phyloP scores from a whole-genome alignment of 2,113 vertebrate species.

The Pachyramphus minor region DNA sequence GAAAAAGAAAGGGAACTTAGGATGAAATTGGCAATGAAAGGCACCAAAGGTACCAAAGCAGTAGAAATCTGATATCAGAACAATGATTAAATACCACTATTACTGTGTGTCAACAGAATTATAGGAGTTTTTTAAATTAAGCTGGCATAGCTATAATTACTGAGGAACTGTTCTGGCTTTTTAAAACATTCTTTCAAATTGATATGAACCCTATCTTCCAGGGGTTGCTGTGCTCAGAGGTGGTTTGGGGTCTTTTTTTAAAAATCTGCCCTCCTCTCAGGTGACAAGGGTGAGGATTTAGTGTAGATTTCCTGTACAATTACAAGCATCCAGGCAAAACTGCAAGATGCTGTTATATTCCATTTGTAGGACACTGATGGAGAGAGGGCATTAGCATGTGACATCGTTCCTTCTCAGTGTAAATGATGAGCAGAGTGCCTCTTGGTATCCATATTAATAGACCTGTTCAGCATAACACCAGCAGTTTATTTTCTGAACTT shows the following conservation, averaged over 20 bases:
- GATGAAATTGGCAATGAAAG: not conserved
- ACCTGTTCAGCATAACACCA: not conserved
- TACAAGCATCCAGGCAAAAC: not conserved
- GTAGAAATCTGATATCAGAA: not conserved
- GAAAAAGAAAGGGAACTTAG: not conserved
- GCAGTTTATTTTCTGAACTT: not conserved
- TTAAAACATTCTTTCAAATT: not conserved
- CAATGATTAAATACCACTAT: not conserved
- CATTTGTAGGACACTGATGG: not conserved
- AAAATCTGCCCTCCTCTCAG: not conserved
- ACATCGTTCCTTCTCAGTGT: not conserved
- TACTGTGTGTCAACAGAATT: not conserved
- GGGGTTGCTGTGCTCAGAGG: not conserved
- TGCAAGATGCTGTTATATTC: not conserved
- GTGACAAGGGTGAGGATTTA: not conserved
- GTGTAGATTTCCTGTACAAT: not conserved
- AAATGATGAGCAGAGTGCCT: not conserved
- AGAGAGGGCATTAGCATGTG: not conserved
- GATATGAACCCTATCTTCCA: not conserved
- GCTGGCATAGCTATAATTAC: not conserved
- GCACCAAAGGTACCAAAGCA: not conserved
- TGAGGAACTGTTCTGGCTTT: not conserved
- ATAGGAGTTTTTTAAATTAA: not conserved
- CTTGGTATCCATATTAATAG: constrained; percentile 11
- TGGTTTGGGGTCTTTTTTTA: not conserved